Base-by-base conservation (phyloP, 2,797 vertebrate species). In the Zalophus californianus region DNA sequence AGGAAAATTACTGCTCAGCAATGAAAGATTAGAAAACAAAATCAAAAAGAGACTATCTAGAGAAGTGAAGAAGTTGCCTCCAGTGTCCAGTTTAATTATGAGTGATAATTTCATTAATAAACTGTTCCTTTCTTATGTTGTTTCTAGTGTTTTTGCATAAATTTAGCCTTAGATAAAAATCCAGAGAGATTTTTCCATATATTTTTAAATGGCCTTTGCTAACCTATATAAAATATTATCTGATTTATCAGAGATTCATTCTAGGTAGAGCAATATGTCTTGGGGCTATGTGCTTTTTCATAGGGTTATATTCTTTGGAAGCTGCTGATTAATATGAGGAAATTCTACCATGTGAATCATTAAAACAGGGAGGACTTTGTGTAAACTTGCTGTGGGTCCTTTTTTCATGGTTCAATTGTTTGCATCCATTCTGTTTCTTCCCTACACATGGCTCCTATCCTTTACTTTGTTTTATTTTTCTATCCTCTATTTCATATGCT, bases 1-100 rank as follows among this genome's bases (percentile, higher is more conserved):
- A 92, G 9, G 44, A 93, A 97, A 94, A 90, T 66, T 60, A n/a
- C 95, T 94, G 90, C 80, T 85, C 12, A 2, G 70, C 75, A 27
- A 48, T 91, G 38, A 95, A 64, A 97, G 58, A 84, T 90, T 83
- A 52, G 7, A 52, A 90, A 90, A 77, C 21, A 89, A 87, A 91
- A 80, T 68, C 54, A 79, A 89, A 91, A 94, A 77, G 41, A 91
- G 16, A 56, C 25, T 78, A 25, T 41, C 56, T 38, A 93, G n/a
- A 85, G 60, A 86, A 90, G 41, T 60, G 27, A 91, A 88, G 32
- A 89, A 41, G 23, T 62, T 96, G 20, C 11, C 87, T 96, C 87
- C 56, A 85, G 23, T 64, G 41, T 70, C 58, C 35, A 72, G 35
- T 72, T 72, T 72, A 72, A 72, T 41, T 41, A 72, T 72, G 68